Evolutionary conservation across 2,888 invertebrate species (phyloP).

Genomic region (Sepioteuthis lessoniana): DNA sequence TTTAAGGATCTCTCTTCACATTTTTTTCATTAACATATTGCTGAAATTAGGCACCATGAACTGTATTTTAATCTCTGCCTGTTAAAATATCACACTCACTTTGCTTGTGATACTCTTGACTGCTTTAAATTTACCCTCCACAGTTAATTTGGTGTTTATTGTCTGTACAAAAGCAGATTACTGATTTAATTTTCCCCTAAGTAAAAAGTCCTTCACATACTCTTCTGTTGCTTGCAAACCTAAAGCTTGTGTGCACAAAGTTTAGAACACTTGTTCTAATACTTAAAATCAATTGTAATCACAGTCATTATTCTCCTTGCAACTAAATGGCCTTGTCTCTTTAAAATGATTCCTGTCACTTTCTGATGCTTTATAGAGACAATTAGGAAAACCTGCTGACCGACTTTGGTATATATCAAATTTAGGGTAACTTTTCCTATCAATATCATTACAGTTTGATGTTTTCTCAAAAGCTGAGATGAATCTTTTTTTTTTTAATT

Average conservation of each 20-base stretch:
- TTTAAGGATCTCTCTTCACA: too few relatives aligned
- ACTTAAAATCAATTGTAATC: neutral
- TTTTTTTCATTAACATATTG: too few relatives aligned
- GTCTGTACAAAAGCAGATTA: constrained; percentile 21
- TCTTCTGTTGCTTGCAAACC: neutral
- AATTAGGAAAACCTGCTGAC: neutral
- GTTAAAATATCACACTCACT: neutral
- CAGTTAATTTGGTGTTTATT: neutral
- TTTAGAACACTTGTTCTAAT: constrained; percentile 23
- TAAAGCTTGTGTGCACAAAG: neutral
- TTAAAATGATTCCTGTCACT: neutral
- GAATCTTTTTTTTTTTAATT: too few relatives aligned
- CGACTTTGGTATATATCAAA: too few relatives aligned
- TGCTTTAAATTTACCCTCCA: neutral
- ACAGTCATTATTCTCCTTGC: neutral
- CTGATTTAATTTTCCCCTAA: neutral
- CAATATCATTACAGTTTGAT: too few relatives aligned
- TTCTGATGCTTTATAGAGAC: neutral
- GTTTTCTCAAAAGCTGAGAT: too few relatives aligned
- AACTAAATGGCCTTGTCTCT: neutral
- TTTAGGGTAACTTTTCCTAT: too few relatives aligned
- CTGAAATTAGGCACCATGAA: neutral
- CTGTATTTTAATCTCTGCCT: neutral
- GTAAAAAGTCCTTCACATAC: neutral
- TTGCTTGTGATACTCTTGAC: neutral